Base-by-base conservation (phyloP, 2,113 vertebrate species). In the Struthidea cinerea region DNA sequence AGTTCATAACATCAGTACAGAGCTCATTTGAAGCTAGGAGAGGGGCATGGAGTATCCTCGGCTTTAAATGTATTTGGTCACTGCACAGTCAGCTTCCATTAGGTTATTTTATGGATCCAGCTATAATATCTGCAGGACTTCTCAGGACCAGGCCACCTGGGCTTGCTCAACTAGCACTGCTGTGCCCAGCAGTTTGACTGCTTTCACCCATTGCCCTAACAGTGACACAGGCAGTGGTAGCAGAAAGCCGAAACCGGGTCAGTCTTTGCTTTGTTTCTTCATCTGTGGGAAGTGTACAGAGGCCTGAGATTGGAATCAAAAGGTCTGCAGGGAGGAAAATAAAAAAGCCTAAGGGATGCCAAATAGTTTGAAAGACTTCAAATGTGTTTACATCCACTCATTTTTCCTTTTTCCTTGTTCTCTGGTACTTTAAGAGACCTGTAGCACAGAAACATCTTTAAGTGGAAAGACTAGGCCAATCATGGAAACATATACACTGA, bases 181-280 rank as follows among this genome's bases (percentile, higher is more conserved):
- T 1, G 0, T 46, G 27, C 35, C 19, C 79, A 76, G 75, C 30
- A 69, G 27, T 61, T 56, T 13, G 9, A 12, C n/a, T 57, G 30
- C 22, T 46, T 35, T 57, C 46, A 22, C 26, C 26, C n/a, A 2
- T 9, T 44, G 22, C n/a, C 15, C 42, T 57, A 10, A n/a, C 5
- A 11, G 17, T 14, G 63, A 23, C 50, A 69, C 9, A 18, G 32
- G 8, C 4, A 3, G 28, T 0, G 1, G n/a, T 0, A 89, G 37
- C 3, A 50, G 46, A 74, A 86, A 81, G 28, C 26, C 13, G 10
- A 70, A 18, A 75, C 0, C 14, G 6, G 8, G 17, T 22, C 13
- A 64, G 24, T 68, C 24, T 80, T 49, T 35, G 26, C n/a, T 74
- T 47, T 50, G 20, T 81, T 94, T 95, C 52, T 81, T 67, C 42